Evolutionary conservation across 2,797 vertebrate genomes (phyloP).

Genomic region (Cygnus olor): DNA sequence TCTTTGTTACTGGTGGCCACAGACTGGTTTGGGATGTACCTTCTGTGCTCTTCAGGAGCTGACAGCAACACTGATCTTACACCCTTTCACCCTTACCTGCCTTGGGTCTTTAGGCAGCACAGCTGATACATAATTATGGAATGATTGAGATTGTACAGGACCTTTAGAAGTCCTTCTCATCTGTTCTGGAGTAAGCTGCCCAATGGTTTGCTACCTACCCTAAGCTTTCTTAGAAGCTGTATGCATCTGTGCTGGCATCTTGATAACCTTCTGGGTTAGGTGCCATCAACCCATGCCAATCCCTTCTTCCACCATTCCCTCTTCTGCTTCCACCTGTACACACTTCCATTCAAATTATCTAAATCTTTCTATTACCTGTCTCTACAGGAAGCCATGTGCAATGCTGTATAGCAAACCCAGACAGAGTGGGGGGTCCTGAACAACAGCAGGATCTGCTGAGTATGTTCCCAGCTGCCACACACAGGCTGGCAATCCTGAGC

Average conservation of each 20-base stretch:
- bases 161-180: neutral
- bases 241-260: neutral
- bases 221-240: neutral
- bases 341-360: neutral
- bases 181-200: neutral
- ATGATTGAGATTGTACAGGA: neutral
- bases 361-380: neutral
- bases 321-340: neutral
- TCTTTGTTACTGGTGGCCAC: neutral
- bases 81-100: neutral
- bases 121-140: neutral
- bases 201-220: neutral
- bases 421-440: neutral
- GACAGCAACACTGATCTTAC: neutral
- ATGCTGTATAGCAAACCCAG: neutral
- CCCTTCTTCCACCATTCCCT: neutral
- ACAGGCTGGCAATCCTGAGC: neutral
- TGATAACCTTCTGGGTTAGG: neutral
- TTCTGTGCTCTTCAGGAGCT: neutral
- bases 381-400: neutral
- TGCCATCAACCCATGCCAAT: neutral
- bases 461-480: too few species aligned
- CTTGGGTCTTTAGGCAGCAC: neutral
- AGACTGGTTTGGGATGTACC: neutral
- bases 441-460: neutral